Conservation (phyloP, 2,113 vertebrate species). For the Thryonomys swinderianus region DNA sequence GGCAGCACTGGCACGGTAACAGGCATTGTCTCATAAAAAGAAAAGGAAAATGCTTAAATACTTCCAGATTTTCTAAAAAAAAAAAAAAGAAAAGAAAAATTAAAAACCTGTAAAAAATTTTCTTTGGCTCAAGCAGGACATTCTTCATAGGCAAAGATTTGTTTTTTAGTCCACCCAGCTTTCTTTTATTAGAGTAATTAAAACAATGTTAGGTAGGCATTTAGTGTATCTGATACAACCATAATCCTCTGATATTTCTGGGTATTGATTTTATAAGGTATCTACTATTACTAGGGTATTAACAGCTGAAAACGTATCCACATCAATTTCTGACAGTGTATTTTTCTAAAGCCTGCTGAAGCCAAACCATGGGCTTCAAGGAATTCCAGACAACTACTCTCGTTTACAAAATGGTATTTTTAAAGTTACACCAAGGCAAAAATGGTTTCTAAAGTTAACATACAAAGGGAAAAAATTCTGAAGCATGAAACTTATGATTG, state of each 20-base stretch:
- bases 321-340: slow-evolving; percentile 85
- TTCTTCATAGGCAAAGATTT: slow-evolving; percentile 85
- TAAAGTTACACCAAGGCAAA: slow-evolving; percentile 79
- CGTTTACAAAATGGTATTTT: slow-evolving; percentile 86
- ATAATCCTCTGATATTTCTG: slow-evolving; percentile 88
- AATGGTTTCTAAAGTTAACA: slow-evolving; percentile 72
- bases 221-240: slow-evolving; percentile 84
- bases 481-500: slow-evolving; percentile 70
- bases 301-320: slow-evolving; percentile 84
- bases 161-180: slow-evolving; percentile 78
- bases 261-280: slow-evolving; percentile 86
- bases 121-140: slow-evolving; percentile 88
- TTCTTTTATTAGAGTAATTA: slow-evolving; percentile 89
- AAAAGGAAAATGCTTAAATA: slow-evolving; percentile 86
- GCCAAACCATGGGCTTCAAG: slow-evolving; percentile 88
- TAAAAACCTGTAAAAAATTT: slow-evolving; percentile 88
- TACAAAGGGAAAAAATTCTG: slow-evolving; percentile 64
- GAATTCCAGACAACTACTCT: slow-evolving; percentile 87
- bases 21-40: slow-evolving; percentile 86
- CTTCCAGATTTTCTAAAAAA: slow-evolving; percentile 89
- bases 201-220: slow-evolving; percentile 85
- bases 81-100: slow-evolving; percentile 87
- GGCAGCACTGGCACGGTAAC: slow-evolving; percentile 79
- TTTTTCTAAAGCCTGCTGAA: slow-evolving; percentile 87
- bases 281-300: slow-evolving; percentile 82